Percentiles rank a stretch among this genome's conserved stretches.
Conservation (phyloP, 2,113 vertebrate species). For the Amblyopsis rosae region DNA sequence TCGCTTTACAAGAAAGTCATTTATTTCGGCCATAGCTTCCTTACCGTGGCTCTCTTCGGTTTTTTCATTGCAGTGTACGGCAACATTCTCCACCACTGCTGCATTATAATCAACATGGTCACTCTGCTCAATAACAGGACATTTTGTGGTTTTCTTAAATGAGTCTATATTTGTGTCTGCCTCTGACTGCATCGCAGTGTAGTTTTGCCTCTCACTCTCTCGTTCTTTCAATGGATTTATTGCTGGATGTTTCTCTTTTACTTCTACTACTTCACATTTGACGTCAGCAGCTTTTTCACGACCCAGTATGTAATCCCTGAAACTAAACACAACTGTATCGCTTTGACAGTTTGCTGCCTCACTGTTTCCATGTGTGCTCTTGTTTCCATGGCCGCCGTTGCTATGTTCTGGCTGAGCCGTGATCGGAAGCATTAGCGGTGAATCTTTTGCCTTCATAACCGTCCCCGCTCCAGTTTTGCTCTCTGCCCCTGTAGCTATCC, state of each 20-base stretch:
- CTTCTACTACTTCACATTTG: conserved; percentile 17
- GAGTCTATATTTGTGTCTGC: conserved; percentile 6
- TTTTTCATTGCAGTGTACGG: conserved; percentile 3
- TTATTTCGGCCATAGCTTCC: conserved; percentile 11
- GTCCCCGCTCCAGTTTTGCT: conserved; percentile 38
- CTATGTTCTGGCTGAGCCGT: conserved; percentile 52
- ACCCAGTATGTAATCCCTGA: conserved; percentile 71
- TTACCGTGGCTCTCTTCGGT: conserved; percentile 1
- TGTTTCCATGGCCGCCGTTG: conserved; percentile 60
- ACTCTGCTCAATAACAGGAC: conserved; percentile 17
- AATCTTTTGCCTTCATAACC: conserved; percentile 54
- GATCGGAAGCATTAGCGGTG: conserved; percentile 52
- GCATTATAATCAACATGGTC: conserved; percentile 15
- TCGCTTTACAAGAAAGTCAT: conserved; percentile 3
- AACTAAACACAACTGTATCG: conserved; percentile 68
- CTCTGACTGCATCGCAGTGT: conserved; percentile 14
- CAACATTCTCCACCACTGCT: conserved; percentile 11
- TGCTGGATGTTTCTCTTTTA: conserved; percentile 19
- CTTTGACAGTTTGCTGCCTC: conserved; percentile 51
- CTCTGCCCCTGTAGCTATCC: conserved; percentile 25
- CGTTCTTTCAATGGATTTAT: conserved; percentile 20
- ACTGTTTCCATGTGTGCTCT: conserved; percentile 63
- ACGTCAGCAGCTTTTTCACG: conserved; percentile 10
- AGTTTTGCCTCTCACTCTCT: conserved; percentile 25
- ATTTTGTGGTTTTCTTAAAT: conserved; percentile 19